Evolutionary conservation across 2,888 invertebrate species (phyloP).

Genomic region (Drosophila niveifrons): DNA sequence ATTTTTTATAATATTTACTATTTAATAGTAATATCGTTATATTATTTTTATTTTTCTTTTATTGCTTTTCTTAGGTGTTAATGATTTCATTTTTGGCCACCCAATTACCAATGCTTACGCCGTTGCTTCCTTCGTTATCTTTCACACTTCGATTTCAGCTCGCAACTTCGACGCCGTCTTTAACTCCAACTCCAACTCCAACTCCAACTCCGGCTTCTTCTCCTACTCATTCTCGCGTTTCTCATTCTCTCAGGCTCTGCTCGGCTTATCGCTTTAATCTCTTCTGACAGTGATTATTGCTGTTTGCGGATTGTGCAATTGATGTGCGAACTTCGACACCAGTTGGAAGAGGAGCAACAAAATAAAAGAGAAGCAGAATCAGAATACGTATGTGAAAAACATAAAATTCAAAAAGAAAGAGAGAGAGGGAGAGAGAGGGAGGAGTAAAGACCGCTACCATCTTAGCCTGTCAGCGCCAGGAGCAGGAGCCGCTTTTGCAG

Average conservation of each 20-base stretch:
- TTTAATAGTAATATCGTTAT: neutral
- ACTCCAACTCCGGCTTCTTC: neutral
- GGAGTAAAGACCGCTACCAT: conserved; percentile 57
- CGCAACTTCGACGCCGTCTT: conserved; percentile 14
- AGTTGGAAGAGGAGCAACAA: conserved; percentile 38
- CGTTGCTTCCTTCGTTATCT: conserved; percentile 59
- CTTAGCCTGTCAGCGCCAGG: conserved; percentile 67
- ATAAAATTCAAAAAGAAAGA: too few relatives aligned
- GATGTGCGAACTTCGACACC: conserved; percentile 82
- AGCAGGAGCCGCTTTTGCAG: conserved; percentile 61
- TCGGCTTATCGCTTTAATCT: conserved; percentile 83
- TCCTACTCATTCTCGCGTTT: conserved; percentile 4
- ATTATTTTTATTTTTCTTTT: conserved; percentile 4
- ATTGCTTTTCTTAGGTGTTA: conserved; percentile 83
- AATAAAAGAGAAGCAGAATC: neutral
- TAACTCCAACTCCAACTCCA: neutral
- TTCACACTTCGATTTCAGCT: conserved; percentile 13
- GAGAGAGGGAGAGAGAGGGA: neutral
- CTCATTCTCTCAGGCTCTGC: conserved; percentile 26
- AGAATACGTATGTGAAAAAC: conserved; percentile 16
- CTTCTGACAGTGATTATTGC: conserved; percentile 82
- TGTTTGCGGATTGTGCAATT: conserved; percentile 83
- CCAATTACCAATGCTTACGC: conserved; percentile 76
- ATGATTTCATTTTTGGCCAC: conserved; percentile 85
- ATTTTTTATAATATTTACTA: too few relatives aligned